Evolutionary conservation across 2,888 invertebrate genomes (phyloP), one percentile per base, ranked within the genome.

Genomic region (Teleiodes luculella): DNA sequence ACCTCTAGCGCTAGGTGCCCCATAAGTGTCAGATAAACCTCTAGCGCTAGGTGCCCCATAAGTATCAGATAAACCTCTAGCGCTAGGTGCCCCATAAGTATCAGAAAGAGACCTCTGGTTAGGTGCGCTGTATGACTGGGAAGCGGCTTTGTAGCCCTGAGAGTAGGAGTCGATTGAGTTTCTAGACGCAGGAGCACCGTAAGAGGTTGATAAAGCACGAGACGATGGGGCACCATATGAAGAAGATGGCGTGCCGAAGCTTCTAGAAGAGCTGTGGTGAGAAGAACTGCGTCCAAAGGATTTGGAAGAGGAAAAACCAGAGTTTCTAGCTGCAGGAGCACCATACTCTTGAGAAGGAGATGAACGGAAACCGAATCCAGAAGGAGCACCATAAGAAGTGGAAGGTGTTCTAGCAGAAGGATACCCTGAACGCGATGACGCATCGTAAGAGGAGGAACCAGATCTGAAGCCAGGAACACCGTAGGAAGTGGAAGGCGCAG

Each of bases 1-100:
- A 63, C 61, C 61, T 46, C 76, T 72, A 41, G 20, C 39, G 11
- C 83, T 74, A 30, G 91, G 90, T 11, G 80, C 84, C 30, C 90
- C 90, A 58, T 91, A 91, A 54, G 84, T 85, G 53, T 84, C 80
- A 50, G 90, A 84, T 3, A 72, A 16, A 14, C 61, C 62, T 41
- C 75, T 67, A 7, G 70, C 67, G 31, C 62, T 72, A 7, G 78
- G 74, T 0, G 58, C 64, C 20, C 66, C 71, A 37, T 70, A 74
- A 64, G 61, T 55, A 66, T 46, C 62, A 1, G 60, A 54, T 0
- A 58, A 41, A 46, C 65, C 58, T 13, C 71, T 65, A 41, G 62
- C 59, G 18, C 82, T 74, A 28, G 91, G 90, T n/a, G 80, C 84
- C 33, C 90, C 90, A 59, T 91, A 91, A 54, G 84, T 85, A 53